A percentile compares a stretch with the other conserved stretches of the same genome.
Conservation (phyloP, 2,113 vertebrate species). For the Ptilonorhynchus violaceus region DNA sequence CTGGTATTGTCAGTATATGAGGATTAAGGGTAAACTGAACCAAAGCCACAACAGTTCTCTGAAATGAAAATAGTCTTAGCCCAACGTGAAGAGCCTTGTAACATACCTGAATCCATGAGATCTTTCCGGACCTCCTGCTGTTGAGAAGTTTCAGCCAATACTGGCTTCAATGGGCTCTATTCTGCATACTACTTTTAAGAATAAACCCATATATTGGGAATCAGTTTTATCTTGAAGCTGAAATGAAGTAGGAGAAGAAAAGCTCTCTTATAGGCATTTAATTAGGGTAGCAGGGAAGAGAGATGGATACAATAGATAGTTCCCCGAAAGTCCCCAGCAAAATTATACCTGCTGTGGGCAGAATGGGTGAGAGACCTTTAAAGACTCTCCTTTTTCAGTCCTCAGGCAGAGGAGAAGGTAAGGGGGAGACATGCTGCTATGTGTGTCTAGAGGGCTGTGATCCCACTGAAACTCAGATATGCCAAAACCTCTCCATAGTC, state of each 20-base stretch:
- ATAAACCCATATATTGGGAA: neutral
- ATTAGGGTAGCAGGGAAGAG: neutral
- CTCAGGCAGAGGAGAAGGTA: neutral
- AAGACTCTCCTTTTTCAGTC: neutral
- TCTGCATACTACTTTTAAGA: neutral
- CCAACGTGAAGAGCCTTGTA: neutral
- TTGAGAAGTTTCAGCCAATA: neutral
- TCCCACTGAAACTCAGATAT: neutral
- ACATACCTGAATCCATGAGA: neutral
- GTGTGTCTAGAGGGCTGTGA: neutral
- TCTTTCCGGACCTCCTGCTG: neutral
- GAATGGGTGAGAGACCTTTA: neutral
- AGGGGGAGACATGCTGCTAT: rapidly evolving
- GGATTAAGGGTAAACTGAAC: neutral
- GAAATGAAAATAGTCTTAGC: neutral
- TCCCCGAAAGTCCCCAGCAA: neutral
- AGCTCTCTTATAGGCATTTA: neutral
- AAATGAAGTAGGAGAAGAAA: neutral
- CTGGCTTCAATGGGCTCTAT: neutral
- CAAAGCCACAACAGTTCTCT: neutral
- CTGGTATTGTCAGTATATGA: neutral
- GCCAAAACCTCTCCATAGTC: neutral
- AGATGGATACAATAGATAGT: neutral
- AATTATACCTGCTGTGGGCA: neutral
- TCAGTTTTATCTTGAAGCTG: neutral